phyloP scores from a whole-genome alignment of 2,113 vertebrate species.

The Ptyas mucosa region DNA sequence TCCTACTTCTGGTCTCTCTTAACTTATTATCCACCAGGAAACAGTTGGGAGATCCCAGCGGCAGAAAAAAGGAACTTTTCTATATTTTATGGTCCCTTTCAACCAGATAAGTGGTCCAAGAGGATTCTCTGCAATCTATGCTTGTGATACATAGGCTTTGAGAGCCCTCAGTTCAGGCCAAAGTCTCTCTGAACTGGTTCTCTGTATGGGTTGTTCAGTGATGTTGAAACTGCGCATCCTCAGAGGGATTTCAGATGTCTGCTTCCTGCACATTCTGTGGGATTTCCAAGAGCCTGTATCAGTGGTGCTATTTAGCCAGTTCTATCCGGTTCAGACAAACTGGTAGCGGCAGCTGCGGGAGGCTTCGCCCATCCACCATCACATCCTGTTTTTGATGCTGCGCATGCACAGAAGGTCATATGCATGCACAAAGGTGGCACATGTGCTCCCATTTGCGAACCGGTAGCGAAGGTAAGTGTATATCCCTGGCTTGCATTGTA shows the following conservation, averaged over 20 bases:
- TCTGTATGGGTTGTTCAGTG: not conserved
- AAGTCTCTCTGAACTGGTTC: not conserved
- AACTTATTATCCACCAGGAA: not conserved
- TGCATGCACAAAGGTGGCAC: no score
- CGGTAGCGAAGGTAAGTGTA: no score
- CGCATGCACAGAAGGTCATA: no score
- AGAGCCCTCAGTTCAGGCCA: not conserved
- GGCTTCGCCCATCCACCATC: no score
- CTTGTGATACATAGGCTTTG: not conserved
- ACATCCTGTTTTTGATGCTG: no score
- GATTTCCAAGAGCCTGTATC: not conserved
- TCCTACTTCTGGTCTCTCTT: not conserved
- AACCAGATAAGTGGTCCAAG: not conserved
- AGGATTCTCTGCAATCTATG: not conserved
- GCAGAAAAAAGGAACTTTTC: not conserved
- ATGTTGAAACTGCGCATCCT: not conserved
- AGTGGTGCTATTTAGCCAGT: no score
- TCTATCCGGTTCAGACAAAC: no score
- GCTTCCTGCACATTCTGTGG: not conserved
- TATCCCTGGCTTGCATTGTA: not conserved
- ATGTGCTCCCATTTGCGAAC: no score
- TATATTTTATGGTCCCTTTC: not conserved
- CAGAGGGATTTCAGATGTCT: not conserved
- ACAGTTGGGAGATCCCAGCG: not conserved
- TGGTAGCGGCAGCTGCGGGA: no score